phyloP scores from a whole-genome alignment of 2,888 invertebrate genomes.

The Drosophila rubida region DNA sequence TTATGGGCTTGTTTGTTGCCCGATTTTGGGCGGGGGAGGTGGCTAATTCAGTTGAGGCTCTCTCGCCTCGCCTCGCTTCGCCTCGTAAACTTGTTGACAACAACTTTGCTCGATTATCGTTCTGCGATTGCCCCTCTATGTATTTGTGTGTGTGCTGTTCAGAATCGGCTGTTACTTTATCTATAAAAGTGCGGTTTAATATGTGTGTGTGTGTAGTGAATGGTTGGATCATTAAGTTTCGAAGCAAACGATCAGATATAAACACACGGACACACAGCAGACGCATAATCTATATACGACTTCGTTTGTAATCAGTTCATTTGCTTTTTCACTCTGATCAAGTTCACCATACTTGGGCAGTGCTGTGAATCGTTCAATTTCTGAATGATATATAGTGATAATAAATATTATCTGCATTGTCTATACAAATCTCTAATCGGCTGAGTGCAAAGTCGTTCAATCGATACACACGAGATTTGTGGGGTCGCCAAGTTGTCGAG shows the following conservation, averaged over 20 bases:
- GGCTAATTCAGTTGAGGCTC: conserved; percentile 33
- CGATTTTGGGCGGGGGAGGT: conserved; percentile 34
- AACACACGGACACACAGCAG: background rate
- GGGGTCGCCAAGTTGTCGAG: background rate
- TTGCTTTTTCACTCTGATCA: background rate
- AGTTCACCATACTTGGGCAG: background rate
- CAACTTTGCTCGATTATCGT: conserved; percentile 65
- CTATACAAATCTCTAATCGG: background rate
- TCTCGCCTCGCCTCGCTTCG: conserved; percentile 12
- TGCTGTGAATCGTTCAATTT: background rate
- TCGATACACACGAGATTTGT: background rate
- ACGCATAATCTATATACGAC: background rate
- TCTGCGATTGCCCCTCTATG: conserved; percentile 25
- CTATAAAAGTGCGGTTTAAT: conserved; percentile 57
- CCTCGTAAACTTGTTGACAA: conserved; percentile 77
- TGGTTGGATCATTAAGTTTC: conserved; percentile 38
- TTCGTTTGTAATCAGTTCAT: background rate
- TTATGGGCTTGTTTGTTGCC: conserved; percentile 30
- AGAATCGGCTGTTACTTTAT: conserved; percentile 79
- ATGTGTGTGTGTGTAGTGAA: conserved; percentile 8
- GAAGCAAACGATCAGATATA: conserved; percentile 23
- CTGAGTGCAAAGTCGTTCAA: background rate
- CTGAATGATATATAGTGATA: background rate
- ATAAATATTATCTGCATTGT: background rate
- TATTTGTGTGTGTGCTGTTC: conserved; percentile 37